These are phyloP conservation scores for Osedax fenrisi DNA, from an alignment of 2,888 invertebrate genomes.

Conservation along the genomic window DNA sequence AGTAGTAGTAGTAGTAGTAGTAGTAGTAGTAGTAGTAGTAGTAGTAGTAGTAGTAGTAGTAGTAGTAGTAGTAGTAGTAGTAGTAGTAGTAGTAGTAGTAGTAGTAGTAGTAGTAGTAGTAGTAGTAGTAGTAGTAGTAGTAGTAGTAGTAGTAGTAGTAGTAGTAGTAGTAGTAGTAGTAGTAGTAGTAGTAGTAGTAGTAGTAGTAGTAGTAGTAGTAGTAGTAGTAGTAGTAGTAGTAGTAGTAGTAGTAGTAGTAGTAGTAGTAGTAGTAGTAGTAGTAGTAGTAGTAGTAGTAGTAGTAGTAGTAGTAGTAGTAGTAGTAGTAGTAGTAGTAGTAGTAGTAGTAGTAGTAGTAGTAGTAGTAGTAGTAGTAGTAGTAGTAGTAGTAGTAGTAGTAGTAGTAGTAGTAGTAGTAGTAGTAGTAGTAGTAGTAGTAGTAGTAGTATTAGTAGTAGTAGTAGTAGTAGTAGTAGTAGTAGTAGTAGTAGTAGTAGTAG, in stretches of 20 bases:
- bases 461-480: too few species aligned
- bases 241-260: not conserved
- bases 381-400: constrained; percentile 16
- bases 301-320: constrained; percentile 14
- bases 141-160: not conserved
- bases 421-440: constrained; percentile 16
- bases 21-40: not conserved
- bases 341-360: constrained; percentile 8
- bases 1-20: not conserved
- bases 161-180: not conserved
- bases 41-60: not conserved
- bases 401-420: constrained; percentile 16
- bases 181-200: not conserved
- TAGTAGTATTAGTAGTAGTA: too few species aligned
- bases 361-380: constrained; percentile 16
- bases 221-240: not conserved
- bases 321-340: constrained; percentile 8
- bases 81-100: not conserved
- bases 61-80: not conserved
- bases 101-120: not conserved
- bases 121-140: not conserved
- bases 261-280: constrained; percentile 9
- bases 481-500: too few species aligned
- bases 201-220: not conserved
- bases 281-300: constrained; percentile 14